Percentiles rank a stretch among this genome's conserved stretches.
phyloP scores from a whole-genome alignment of 2,797 vertebrate genomes.

The Diglossa cyanea region DNA sequence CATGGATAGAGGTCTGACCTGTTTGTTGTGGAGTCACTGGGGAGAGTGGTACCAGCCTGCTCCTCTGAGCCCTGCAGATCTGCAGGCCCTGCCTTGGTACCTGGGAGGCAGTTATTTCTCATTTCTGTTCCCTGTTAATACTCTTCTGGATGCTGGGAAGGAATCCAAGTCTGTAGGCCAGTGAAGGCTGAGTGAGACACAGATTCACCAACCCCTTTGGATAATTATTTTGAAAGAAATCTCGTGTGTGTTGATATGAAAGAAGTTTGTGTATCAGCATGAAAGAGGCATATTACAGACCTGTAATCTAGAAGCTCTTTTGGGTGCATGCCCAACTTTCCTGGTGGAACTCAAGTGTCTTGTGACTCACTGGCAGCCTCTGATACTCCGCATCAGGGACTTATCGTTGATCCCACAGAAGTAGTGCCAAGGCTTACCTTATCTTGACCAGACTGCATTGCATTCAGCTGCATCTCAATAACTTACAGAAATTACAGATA shows the following conservation, averaged over 20 bases:
- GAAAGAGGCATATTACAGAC: not conserved
- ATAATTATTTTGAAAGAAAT: not conserved
- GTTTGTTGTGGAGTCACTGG: not conserved
- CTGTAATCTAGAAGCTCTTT: conserved; percentile 15
- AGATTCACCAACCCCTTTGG: not conserved
- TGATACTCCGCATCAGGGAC: not conserved
- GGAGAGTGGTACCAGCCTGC: not conserved
- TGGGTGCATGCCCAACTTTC: not conserved
- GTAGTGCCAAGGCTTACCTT: conserved; percentile 28
- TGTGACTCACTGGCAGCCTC: conserved; percentile 21
- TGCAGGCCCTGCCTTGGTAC: not conserved
- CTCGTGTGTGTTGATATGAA: not conserved
- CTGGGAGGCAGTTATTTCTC: not conserved
- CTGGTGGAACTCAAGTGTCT: not conserved
- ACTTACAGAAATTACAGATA: not conserved
- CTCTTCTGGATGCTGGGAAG: not conserved
- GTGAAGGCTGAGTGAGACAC: not conserved
- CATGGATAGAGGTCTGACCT: not conserved
- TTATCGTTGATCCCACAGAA: conserved; percentile 22
- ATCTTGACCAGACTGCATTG: conserved; percentile 37
- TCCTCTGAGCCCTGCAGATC: not conserved
- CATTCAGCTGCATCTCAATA: not conserved
- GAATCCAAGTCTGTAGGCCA: not conserved
- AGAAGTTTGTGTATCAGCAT: not conserved
- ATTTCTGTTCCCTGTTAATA: not conserved